Percentiles rank a stretch among this genome's conserved stretches.
phyloP scores from a whole-genome alignment of 2,888 invertebrate species.

The Hofmannophila pseudospretella region DNA sequence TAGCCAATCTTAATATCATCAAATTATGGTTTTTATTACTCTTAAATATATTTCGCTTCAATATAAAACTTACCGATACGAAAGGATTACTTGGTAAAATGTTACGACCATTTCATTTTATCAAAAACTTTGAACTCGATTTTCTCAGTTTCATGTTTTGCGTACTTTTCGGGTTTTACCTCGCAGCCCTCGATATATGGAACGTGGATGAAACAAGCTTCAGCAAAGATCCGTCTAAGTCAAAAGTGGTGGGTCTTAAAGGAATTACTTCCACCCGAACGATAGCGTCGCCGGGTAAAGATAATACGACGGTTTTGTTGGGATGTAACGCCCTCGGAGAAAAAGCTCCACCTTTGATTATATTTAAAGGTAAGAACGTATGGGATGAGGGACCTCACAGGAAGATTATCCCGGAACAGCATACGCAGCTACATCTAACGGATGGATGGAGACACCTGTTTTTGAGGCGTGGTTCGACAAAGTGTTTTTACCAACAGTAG shows the following conservation, averaged over 20 bases:
- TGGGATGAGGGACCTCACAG: constrained; percentile 27
- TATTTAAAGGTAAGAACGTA: constrained; percentile 23
- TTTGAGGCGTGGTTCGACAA: constrained; percentile 24
- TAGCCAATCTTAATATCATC: no score
- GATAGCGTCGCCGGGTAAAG: constrained; percentile 1
- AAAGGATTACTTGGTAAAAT: no score
- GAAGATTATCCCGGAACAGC: constrained; percentile 17
- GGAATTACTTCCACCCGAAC: constrained; percentile 9
- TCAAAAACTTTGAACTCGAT: no score
- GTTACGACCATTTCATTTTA: no score
- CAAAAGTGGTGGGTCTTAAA: constrained; percentile 9
- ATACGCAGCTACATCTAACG: constrained; percentile 29
- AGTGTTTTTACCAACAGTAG: constrained; percentile 14
- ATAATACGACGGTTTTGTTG: constrained; percentile 18
- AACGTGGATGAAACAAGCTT: constrained; percentile 13
- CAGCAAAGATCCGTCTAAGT: constrained; percentile 7
- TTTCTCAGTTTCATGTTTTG: no score
- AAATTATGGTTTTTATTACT: no score
- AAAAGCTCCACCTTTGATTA: constrained; percentile 21
- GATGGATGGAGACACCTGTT: constrained; percentile 33
- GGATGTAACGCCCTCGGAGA: constrained; percentile 19
- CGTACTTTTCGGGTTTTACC: no score
- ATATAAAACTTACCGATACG: no score
- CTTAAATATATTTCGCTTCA: no score
- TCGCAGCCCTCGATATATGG: no score